These are phyloP conservation scores for Rhagophthalmus giganteus DNA, from an alignment of 2,888 invertebrate genomes.

Conservation along the genomic window DNA sequence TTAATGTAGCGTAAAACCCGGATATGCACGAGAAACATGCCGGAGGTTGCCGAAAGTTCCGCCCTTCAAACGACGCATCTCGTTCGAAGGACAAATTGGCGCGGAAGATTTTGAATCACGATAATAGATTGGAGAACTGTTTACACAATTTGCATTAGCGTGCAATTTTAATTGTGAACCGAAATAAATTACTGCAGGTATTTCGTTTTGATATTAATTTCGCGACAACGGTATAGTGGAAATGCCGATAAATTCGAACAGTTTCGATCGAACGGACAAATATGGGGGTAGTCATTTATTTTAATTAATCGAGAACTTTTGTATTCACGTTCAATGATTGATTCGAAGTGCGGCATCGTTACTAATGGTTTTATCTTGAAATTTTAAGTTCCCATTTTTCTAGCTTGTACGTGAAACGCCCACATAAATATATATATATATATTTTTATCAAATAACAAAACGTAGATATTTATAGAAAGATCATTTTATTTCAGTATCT, in stretches of 20 bases:
- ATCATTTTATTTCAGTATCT: too few species aligned
- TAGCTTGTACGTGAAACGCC: too few species aligned
- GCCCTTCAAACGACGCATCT: slow-evolving; percentile 13
- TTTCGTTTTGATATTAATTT: slow-evolving; percentile 22
- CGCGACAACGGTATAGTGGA: slow-evolving; percentile 6
- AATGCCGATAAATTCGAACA: slow-evolving; percentile 6
- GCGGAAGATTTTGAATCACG: slow-evolving; percentile 19
- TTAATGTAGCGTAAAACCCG: slow-evolving; percentile 11
- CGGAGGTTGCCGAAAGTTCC: slow-evolving; percentile 9
- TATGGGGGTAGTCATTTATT: slow-evolving; percentile 5
- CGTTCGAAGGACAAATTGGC: slow-evolving; percentile 17
- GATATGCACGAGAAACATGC: slow-evolving; percentile 1
- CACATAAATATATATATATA: too few species aligned
- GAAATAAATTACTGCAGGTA: slow-evolving; percentile 22
- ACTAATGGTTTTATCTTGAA: too few species aligned
- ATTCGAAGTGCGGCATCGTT: too few species aligned
- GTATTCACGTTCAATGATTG: too few species aligned
- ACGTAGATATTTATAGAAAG: too few species aligned
- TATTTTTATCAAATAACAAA: too few species aligned
- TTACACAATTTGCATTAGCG: slow-evolving; percentile 24
- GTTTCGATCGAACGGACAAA: neutral
- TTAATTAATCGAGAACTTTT: too few species aligned
- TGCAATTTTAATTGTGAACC: slow-evolving; percentile 17
- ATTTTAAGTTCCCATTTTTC: too few species aligned
- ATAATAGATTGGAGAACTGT: slow-evolving; percentile 15